A percentile compares a stretch with the other conserved stretches of the same genome.
These are phyloP conservation scores for Gadopsis marmoratus DNA, from an alignment of 2,797 vertebrate genomes.

Conservation along the genomic window DNA sequence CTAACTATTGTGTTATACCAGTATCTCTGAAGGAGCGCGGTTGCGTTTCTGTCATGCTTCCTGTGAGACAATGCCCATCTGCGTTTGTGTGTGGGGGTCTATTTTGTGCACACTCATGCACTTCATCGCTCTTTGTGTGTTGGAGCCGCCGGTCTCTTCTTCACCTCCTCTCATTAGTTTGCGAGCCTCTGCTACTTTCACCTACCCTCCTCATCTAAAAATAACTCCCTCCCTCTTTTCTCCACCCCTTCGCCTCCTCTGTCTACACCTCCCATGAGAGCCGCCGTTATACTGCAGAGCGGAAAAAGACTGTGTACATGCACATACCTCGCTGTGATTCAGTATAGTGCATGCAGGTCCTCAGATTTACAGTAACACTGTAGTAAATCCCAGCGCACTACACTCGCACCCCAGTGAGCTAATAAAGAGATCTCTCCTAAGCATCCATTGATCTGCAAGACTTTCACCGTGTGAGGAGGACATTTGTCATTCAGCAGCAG, in stretches of 20 bases:
- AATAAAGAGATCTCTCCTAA: conserved; percentile 71
- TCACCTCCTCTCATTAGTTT: conserved; percentile 59
- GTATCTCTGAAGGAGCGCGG: neutral
- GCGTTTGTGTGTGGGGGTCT: neutral
- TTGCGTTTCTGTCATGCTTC: conserved; percentile 4
- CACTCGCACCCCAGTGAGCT: conserved; percentile 64
- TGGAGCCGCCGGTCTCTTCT: conserved; percentile 33
- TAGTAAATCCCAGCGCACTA: conserved; percentile 59
- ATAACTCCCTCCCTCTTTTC: conserved; percentile 54
- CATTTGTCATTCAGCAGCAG: conserved; percentile 64
- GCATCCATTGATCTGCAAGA: conserved; percentile 67
- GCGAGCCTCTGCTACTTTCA: conserved; percentile 52
- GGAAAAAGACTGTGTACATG: conserved; percentile 9
- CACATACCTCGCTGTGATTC: conserved; percentile 11
- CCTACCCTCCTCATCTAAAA: conserved; percentile 69
- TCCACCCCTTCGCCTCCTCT: conserved; percentile 37
- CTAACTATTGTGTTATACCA: neutral
- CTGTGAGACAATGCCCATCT: neutral
- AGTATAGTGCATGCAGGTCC: conserved; percentile 5
- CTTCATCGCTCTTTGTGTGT: conserved; percentile 14
- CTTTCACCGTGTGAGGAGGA: conserved; percentile 38
- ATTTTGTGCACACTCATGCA: neutral
- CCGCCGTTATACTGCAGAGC: conserved; percentile 41
- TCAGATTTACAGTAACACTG: conserved; percentile 61
- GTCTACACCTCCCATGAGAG: conserved; percentile 54